Base-by-base conservation (phyloP, 2,888 invertebrate species). In the Steromphala cineraria region DNA sequence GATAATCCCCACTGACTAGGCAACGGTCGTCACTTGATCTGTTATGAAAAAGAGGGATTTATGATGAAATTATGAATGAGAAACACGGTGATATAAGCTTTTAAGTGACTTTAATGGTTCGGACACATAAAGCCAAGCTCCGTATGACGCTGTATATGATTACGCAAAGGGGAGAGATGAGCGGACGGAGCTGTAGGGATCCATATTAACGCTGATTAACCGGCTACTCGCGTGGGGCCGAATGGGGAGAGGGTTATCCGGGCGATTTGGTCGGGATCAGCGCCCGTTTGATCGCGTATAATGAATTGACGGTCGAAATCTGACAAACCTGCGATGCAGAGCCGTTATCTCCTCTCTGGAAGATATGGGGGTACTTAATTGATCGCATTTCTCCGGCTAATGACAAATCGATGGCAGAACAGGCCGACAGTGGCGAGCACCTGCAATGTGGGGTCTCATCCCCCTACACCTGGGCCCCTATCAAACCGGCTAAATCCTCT, bases 291-390 rank as follows among this genome's bases (percentile, higher is more conserved):
- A 75, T 75, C 46, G 75, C 21, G 75, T 21, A 52, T 52, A 75
- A 75, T 75, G 75, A 75, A 75, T 75, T 75, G 75, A 75, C 75
- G 46, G 75, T 52, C 52, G 46, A 53, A 52, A 75, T 24, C 62
- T 62, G 62, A 62, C 62, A 62, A 62, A 62, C 62, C 28, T n/a
- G 28, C 62, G 28, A 62, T 28, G 62, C 62, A 24, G 15, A 28
- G 62, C 62, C 62, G 62, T 62, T 62, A 62, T 62, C 62, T 62
- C 28, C 28, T 62, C 62, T 62, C 28, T 21, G 5, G 62, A 62
- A 62, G 62, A 62, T 62, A 62, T 21, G 62, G 62, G 62, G 62
- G 62, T 28, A 62, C 62, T 62, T 62, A 62, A 62, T 62, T 62
- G 62, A 62, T 62, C 62, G 62, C 62, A 62, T 62, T 62, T 62